Conservation (phyloP, 2,113 vertebrate genomes). For the Edolisoma coerulescens region DNA sequence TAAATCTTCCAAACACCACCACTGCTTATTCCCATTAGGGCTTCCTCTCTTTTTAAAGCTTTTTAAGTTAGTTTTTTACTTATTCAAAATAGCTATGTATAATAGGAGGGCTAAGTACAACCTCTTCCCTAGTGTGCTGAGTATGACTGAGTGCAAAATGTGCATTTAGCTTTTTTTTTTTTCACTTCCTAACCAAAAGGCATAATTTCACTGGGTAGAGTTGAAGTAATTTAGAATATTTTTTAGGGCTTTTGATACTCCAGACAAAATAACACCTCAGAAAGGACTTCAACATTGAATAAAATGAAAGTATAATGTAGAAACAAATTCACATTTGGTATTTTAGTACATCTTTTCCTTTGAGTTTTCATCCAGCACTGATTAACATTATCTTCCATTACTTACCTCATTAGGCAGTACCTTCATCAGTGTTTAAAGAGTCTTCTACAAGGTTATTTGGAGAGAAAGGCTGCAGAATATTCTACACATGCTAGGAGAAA, state of each 20-base stretch:
- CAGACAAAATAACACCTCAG: neutral
- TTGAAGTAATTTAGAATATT: neutral
- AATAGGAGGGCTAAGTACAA: neutral
- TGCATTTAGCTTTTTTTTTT: neutral
- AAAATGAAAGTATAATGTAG: neutral
- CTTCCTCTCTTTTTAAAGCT: neutral
- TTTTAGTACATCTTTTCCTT: neutral
- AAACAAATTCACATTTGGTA: neutral
- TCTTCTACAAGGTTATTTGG: neutral
- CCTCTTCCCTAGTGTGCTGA: neutral
- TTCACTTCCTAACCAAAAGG: neutral
- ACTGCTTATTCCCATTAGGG: neutral
- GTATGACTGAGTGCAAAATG: neutral
- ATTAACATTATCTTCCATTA: neutral
- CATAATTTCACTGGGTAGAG: neutral
- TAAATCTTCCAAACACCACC: neutral
- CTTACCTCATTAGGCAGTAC: neutral
- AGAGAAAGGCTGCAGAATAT: constrained; percentile 1
- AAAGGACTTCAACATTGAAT: neutral
- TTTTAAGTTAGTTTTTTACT: neutral
- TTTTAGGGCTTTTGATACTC: neutral
- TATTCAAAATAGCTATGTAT: neutral
- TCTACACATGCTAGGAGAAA: constrained; percentile 5
- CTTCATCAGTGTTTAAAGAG: neutral
- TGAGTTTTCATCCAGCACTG: neutral